Percentiles rank a stretch among this genome's conserved stretches.
Evolutionary conservation across 2,888 invertebrate genomes (phyloP).

Genomic region (Pantelozetes paolii): DNA sequence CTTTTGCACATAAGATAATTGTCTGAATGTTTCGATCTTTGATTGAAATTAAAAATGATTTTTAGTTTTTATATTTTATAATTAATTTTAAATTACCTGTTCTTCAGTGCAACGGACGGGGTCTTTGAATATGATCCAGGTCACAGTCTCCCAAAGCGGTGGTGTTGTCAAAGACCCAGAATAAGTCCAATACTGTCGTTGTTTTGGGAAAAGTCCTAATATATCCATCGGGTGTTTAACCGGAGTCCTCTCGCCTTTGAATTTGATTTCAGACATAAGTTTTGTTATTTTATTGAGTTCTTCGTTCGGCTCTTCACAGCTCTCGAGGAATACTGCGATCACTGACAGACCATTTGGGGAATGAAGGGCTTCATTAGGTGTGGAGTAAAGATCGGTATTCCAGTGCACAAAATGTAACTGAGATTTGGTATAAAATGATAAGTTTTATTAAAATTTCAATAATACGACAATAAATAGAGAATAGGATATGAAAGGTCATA

Average conservation of each 20-base stretch:
- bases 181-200: conserved; percentile 38
- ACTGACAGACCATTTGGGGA: conserved; percentile 39
- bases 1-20: conserved; percentile 29
- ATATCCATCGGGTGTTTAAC: conserved; percentile 36
- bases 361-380: conserved; percentile 24
- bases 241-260: conserved; percentile 9
- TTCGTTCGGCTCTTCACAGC: conserved; percentile 32
- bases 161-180: conserved; percentile 41
- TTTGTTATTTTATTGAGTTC: conserved; percentile 18
- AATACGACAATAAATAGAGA: not conserved
- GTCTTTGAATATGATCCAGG: conserved; percentile 40
- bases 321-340: conserved; percentile 38
- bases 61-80: not conserved
- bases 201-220: conserved; percentile 27
- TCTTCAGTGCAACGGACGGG: conserved; percentile 35
- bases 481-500: not conserved
- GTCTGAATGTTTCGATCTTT: conserved; percentile 39
- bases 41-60: not conserved
- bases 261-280: conserved; percentile 5
- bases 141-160: conserved; percentile 40
- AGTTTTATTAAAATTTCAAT: not conserved
- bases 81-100: conserved; percentile 28
- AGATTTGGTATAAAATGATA: not conserved
- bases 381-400: conserved; percentile 33
- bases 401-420: conserved; percentile 42